A percentile compares a stretch with the other conserved stretches of the same genome.
These are phyloP conservation scores for Drusus annulatus DNA, from an alignment of 1,140 invertebrate genomes.

Conservation along the genomic window DNA sequence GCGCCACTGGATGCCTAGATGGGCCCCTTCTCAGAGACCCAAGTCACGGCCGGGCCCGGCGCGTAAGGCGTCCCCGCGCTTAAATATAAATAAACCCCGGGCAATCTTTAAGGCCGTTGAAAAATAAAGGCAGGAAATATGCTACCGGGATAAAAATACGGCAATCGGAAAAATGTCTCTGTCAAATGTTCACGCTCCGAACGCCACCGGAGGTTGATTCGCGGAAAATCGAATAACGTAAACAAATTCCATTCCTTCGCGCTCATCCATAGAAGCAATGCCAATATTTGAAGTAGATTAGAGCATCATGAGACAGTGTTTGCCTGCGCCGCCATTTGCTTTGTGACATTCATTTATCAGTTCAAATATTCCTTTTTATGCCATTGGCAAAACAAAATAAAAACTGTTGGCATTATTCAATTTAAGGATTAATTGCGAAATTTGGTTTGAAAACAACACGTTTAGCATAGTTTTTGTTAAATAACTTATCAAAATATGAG, in stretches of 20 bases:
- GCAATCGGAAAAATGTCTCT: slow-evolving; percentile 47
- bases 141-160: slow-evolving; percentile 33
- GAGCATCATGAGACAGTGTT: not conserved
- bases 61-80: slow-evolving; percentile 43
- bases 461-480: no score
- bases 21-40: slow-evolving; percentile 27
- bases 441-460: no score
- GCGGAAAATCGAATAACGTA: slow-evolving; percentile 38
- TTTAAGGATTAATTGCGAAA: no score
- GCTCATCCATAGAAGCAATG: slow-evolving; percentile 15
- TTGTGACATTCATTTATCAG: no score
- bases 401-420: no score
- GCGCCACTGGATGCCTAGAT: not conserved
- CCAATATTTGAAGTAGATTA: slow-evolving; percentile 25
- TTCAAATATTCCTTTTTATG: no score
- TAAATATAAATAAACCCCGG: slow-evolving; percentile 58
- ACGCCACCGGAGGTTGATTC: not conserved
- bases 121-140: slow-evolving; percentile 57
- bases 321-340: not conserved
- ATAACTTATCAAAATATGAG: no score
- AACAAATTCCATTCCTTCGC: slow-evolving; percentile 32
- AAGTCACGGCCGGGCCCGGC: slow-evolving; percentile 44
- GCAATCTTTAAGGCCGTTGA: slow-evolving; percentile 55
- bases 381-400: no score
- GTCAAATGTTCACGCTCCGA: slow-evolving; percentile 30